Evolutionary conservation across 2,113 vertebrate genomes (phyloP), one percentile per base, ranked within the genome.

Genomic region (Tupaia tana): DNA sequence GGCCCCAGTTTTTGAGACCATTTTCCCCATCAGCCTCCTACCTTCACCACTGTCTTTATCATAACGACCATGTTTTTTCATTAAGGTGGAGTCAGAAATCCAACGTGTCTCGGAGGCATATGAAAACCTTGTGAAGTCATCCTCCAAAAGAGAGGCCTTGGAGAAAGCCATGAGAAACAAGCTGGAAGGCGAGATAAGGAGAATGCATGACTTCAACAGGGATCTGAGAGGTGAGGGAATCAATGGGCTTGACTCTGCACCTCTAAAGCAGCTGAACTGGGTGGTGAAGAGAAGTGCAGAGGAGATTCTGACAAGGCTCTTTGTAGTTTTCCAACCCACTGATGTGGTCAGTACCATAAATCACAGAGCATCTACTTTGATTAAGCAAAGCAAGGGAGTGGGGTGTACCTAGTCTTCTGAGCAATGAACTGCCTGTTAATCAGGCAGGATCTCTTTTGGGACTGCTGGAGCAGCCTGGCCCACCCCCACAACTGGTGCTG

Each of bases 91-190:
- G 97, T 99, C 99, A 59, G 99, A 99, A 98, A 99, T 99, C 95
- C 99, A 99, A 97, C 98, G 99, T 96, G 99, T 99, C 91, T 99
- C 99, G 0, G 99, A 99, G 97, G 99, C 99, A 0, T 99, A 99
- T 83, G 99, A 99, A 98, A 99, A 99, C 98, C 98, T 99, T 73
- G 99, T 99, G 31, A 99, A 99, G 98, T 99, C 99, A 2, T 99
- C 99, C 6, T 99, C 99, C 16, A 99, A 99, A 98, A 98, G 99
- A 95, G 99, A 99, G 92, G 97, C 99, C 56, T 98, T 99, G 98
- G 99, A 99, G 98, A 99, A 99, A 97, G 99, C 99, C 85, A 99
- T 99, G 99, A 99, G 99, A 96, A 99, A 99, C 98, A 99, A 99
- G 96, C 98, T 99, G 90, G 99, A 99, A 98, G 99, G 99, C 79